phyloP scores from a whole-genome alignment of 92 coral and sea anemone genomes.

The Parazoanthus atlanticus region DNA sequence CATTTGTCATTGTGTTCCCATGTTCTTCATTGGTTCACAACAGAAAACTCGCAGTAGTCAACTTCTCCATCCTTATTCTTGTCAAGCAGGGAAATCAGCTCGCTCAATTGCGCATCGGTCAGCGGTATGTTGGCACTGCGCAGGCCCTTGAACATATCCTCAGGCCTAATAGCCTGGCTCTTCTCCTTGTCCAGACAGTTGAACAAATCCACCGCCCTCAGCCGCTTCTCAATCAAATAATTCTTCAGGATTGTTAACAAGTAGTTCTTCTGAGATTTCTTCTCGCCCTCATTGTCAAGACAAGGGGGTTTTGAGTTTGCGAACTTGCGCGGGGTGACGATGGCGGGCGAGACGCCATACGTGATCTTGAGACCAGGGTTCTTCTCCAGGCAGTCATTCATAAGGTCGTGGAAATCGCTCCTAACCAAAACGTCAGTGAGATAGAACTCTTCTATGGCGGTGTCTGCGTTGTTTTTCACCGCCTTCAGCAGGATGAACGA shows the following conservation, averaged over 20 bases:
- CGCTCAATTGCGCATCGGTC: slow-evolving; percentile 56
- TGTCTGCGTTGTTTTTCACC: slow-evolving; percentile 51
- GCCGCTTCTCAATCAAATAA: slow-evolving; percentile 62
- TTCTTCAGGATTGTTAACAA: slow-evolving; percentile 61
- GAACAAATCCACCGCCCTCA: slow-evolving; percentile 77
- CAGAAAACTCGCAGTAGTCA: slow-evolving; percentile 71
- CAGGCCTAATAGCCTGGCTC: slow-evolving; percentile 48
- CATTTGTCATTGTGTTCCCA: slow-evolving; percentile 23
- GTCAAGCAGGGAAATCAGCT: slow-evolving; percentile 61
- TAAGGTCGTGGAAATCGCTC: slow-evolving; percentile 40
- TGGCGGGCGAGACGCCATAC: slow-evolving; percentile 41
- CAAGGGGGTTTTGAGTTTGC: slow-evolving; percentile 4
- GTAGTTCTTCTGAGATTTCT: slow-evolving; percentile 45
- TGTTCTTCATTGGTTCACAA: slow-evolving; percentile 43
- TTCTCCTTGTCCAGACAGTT: slow-evolving; percentile 76
- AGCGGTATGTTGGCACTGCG: slow-evolving; percentile 63
- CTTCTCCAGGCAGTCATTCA: slow-evolving; percentile 10
- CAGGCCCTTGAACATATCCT: slow-evolving; percentile 68
- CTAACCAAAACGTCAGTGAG: slow-evolving; percentile 57
- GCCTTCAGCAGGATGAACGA: slow-evolving; percentile 62
- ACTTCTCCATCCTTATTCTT: slow-evolving; percentile 67
- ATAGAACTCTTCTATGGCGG: slow-evolving; percentile 67
- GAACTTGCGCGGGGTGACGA: slow-evolving; percentile 9
- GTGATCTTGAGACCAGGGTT: slow-evolving; percentile 53
- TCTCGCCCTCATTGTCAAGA: slow-evolving; percentile 29